A percentile compares a stretch with the other conserved stretches of the same genome.
Conservation (phyloP, 2,888 invertebrate genomes). For the Tholera decimalis region DNA sequence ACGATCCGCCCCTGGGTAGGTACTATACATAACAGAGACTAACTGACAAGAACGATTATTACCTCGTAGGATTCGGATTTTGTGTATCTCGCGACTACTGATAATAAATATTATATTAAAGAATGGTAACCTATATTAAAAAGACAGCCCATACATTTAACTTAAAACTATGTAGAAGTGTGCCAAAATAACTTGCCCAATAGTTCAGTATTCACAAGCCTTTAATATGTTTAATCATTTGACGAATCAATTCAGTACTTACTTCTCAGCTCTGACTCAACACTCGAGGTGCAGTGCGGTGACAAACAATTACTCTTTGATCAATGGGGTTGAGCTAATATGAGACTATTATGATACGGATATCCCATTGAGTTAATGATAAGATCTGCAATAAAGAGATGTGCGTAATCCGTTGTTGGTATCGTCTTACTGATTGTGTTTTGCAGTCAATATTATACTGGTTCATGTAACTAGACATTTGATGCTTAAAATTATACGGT, state of each 20-base stretch:
- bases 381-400: constrained; percentile 57
- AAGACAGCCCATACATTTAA: neutral
- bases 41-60: too few species aligned
- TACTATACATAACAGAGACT: too few species aligned
- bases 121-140: neutral
- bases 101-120: neutral
- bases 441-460: constrained; percentile 32
- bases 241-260: constrained; percentile 22
- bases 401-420: constrained; percentile 64
- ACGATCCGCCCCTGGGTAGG: too few species aligned
- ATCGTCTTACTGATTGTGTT: constrained; percentile 54
- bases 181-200: neutral
- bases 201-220: neutral
- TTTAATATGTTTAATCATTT: neutral
- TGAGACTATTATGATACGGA: constrained; percentile 42
- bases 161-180: neutral
- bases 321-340: constrained; percentile 54
- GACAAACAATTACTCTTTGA: constrained; percentile 62
- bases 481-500: neutral
- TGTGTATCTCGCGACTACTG: neutral
- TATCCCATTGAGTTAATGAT: constrained; percentile 50
- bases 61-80: too few species aligned
- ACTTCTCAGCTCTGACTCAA: constrained; percentile 48
- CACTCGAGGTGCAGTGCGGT: constrained; percentile 34
- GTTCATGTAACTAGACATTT: neutral